Conservation (phyloP, 2,888 invertebrate species). For the Formica aserva region DNA sequence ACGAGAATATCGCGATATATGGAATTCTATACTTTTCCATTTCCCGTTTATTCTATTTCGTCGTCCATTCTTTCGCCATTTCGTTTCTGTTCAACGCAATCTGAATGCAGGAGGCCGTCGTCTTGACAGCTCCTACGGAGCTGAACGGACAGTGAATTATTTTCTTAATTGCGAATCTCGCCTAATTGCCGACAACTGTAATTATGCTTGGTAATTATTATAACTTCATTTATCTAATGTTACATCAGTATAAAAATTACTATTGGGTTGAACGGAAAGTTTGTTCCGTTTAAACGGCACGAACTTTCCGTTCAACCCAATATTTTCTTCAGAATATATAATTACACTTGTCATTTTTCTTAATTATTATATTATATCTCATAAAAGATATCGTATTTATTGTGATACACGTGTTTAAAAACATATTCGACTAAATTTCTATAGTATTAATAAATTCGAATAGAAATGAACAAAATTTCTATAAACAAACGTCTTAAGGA, state of each 20-base stretch:
- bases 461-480: neutral
- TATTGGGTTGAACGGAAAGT: no score
- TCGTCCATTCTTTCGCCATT: conserved; percentile 38
- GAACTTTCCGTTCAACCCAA: no score
- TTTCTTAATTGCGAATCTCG: conserved; percentile 6
- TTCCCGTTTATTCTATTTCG: conserved; percentile 52
- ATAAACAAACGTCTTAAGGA: neutral
- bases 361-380: neutral
- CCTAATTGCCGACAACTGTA: neutral
- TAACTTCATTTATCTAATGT: neutral
- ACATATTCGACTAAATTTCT: neutral
- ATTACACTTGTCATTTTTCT: neutral
- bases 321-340: neutral
- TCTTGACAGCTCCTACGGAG: conserved; percentile 14
- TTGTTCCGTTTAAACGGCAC: no score
- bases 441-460: neutral
- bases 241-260: neutral
- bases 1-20: conserved; percentile 50
- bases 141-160: neutral
- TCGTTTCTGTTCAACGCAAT: conserved; percentile 40
- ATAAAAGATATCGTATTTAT: neutral
- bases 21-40: conserved; percentile 51
- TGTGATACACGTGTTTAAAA: neutral
- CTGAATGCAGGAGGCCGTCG: neutral
- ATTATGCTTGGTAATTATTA: neutral